Conservation (phyloP, 1,140 invertebrate genomes). For the Drosophila triauraria region DNA sequence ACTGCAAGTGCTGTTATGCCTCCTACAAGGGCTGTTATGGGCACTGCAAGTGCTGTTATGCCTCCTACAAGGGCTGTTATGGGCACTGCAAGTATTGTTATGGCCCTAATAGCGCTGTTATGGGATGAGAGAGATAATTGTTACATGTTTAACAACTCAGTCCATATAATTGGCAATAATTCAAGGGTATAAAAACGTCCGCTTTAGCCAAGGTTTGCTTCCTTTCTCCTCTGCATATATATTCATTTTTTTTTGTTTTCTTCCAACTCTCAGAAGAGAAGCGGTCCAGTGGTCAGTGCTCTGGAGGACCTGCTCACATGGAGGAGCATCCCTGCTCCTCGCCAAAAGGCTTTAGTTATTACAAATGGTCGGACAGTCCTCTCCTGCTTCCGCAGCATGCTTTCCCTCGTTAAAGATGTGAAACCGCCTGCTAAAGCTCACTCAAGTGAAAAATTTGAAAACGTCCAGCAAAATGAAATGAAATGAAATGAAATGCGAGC, state of each 20-base stretch:
- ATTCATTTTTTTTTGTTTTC: slow-evolving; percentile 12
- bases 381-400: slow-evolving; percentile 4
- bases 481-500: slow-evolving; percentile 60
- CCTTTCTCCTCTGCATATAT: too few species aligned
- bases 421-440: slow-evolving; percentile 66
- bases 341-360: slow-evolving; percentile 61
- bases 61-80: too few species aligned
- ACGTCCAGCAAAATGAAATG: slow-evolving; percentile 75
- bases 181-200: not conserved
- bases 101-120: not conserved
- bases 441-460: slow-evolving; percentile 81
- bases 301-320: slow-evolving; percentile 41
- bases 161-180: slow-evolving; percentile 1
- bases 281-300: slow-evolving; percentile 15
- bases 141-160: not conserved
- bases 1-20: too few species aligned
- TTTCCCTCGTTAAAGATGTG: slow-evolving; percentile 61
- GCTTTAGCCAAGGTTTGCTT: not conserved
- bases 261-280: slow-evolving; percentile 8
- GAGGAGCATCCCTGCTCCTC: slow-evolving; percentile 14
- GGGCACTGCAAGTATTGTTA: too few species aligned
- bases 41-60: too few species aligned
- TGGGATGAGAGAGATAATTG: not conserved
- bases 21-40: too few species aligned
- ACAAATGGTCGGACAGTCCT: slow-evolving; percentile 61